Conservation (phyloP, 2,113 vertebrate genomes). For the Hemiprocne comata region DNA sequence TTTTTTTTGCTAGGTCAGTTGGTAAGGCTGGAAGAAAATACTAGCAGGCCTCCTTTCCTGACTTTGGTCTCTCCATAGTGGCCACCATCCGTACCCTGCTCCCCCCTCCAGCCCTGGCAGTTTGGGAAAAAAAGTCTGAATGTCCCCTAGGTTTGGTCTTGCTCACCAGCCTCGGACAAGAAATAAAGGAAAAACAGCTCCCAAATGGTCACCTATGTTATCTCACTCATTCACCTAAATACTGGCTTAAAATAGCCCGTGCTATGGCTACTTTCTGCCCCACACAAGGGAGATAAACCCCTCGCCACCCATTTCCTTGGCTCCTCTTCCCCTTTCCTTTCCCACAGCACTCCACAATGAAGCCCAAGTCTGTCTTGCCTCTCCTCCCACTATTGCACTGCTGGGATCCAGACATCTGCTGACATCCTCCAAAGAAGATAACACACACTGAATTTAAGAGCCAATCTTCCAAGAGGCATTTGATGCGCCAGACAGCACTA, state of each 20-base stretch:
- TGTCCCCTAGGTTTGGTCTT: neutral
- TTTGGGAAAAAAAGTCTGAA: rapidly evolving
- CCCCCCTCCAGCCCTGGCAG: neutral
- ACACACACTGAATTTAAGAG: neutral
- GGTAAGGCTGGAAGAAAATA: neutral
- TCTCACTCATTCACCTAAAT: neutral
- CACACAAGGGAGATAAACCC: rapidly evolving
- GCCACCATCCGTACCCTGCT: neutral
- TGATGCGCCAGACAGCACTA: neutral
- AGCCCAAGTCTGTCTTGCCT: neutral
- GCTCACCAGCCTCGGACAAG: neutral
- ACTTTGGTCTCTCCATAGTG: neutral
- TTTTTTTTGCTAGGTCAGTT: neutral
- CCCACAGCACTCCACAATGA: neutral
- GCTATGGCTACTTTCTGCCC: neutral
- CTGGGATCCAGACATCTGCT: neutral
- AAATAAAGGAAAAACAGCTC: neutral
- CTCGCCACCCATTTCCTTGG: neutral
- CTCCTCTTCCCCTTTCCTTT: neutral
- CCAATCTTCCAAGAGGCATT: constrained; percentile 7
- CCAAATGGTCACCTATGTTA: neutral
- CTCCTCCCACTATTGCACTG: neutral
- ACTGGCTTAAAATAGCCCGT: neutral
- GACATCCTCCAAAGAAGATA: neutral
- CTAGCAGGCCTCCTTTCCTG: neutral